phyloP scores from a whole-genome alignment of 2,113 vertebrate species.

The Mus pahari region DNA sequence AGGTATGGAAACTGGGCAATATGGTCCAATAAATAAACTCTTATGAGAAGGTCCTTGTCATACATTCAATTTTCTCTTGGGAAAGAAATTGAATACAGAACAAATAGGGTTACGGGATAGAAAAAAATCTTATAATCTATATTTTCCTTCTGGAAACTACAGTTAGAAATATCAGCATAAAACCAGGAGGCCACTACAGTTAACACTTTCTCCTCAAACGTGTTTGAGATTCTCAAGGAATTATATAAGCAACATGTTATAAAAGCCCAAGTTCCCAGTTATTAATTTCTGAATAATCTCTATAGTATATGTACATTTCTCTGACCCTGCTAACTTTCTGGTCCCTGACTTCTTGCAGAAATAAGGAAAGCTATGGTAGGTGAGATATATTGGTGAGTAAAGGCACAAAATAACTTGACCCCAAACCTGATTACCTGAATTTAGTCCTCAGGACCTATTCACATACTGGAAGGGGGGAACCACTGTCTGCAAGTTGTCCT shows the following conservation, averaged over 20 bases:
- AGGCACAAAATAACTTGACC: background rate
- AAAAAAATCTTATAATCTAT: constrained; percentile 37
- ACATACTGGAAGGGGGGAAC: background rate
- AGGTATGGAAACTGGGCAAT: constrained; percentile 37
- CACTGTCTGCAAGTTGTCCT: background rate
- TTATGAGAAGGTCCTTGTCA: constrained; percentile 78
- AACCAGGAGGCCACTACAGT: background rate
- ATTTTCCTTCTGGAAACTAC: constrained; percentile 62
- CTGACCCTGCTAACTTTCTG: background rate
- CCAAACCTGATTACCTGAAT: background rate
- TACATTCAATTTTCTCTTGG: constrained; percentile 71
- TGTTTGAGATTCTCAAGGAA: background rate
- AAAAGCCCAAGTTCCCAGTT: background rate
- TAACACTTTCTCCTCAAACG: constrained; percentile 34
- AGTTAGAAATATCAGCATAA: background rate
- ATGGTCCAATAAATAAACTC: constrained; percentile 64
- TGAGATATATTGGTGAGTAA: no score
- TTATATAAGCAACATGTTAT: background rate
- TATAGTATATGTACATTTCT: background rate
- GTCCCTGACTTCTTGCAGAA: background rate
- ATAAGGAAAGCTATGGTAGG: background rate
- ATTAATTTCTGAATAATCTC: background rate
- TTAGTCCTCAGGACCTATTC: background rate
- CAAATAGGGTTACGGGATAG: constrained; percentile 7
- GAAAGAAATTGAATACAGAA: constrained; percentile 37